Evolutionary conservation across 2,888 invertebrate species (phyloP).

Genomic region (Dryocosmus kuriphilus): DNA sequence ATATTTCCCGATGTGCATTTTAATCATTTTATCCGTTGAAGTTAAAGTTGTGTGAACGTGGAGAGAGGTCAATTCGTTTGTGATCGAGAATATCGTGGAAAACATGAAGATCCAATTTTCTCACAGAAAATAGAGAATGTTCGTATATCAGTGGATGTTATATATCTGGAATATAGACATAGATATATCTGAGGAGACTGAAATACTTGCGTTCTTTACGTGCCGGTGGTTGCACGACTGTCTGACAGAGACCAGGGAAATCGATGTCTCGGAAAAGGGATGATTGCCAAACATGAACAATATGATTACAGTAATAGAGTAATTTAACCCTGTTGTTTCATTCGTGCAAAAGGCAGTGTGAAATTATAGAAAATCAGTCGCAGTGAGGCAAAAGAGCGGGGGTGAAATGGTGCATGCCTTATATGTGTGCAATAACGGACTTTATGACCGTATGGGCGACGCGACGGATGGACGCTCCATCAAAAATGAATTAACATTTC

Average conservation of each 20-base stretch:
- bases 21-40: slow-evolving; percentile 25
- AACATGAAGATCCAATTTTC: slow-evolving; percentile 41
- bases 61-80: slow-evolving; percentile 38
- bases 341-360: not conserved
- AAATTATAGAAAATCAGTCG: slow-evolving; percentile 26
- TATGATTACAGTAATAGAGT: slow-evolving; percentile 34
- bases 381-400: not conserved
- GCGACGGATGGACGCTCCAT: slow-evolving; percentile 49
- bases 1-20: slow-evolving; percentile 23
- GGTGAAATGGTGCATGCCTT: slow-evolving; percentile 45
- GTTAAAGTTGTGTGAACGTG: slow-evolving; percentile 29
- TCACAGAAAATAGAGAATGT: slow-evolving; percentile 37
- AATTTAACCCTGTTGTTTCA: not conserved
- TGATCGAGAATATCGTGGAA: slow-evolving; percentile 39
- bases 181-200: slow-evolving; percentile 29
- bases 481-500: slow-evolving; percentile 44
- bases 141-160: slow-evolving; percentile 29
- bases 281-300: slow-evolving; percentile 29
- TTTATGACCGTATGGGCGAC: slow-evolving; percentile 50
- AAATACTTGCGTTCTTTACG: slow-evolving; percentile 39
- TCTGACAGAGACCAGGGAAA: slow-evolving; percentile 30
- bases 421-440: slow-evolving; percentile 44
- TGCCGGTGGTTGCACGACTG: slow-evolving; percentile 33
- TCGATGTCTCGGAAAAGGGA: slow-evolving; percentile 31
- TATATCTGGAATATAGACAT: slow-evolving; percentile 15